Evolutionary conservation across 2,113 vertebrate genomes (phyloP).

Genomic region (Pleuronectes platessa): DNA sequence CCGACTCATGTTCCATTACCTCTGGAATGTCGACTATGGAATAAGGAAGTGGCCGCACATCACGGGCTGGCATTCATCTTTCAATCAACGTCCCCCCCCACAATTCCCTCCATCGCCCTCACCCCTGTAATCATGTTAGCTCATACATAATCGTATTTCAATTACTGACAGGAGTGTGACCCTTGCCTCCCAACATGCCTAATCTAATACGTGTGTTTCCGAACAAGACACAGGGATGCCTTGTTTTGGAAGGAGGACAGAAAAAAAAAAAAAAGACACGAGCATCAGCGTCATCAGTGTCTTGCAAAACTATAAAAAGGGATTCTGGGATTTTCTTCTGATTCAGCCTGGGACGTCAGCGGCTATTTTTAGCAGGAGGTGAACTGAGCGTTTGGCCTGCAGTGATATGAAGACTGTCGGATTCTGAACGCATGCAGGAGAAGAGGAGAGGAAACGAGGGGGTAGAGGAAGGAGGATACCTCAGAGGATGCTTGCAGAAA

Average conservation of each 20-base stretch:
- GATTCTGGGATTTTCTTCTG: slow-evolving; percentile 67
- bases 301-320: slow-evolving; percentile 77
- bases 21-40: slow-evolving; percentile 76
- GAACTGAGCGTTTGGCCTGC: not conserved
- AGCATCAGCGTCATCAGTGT: slow-evolving; percentile 73
- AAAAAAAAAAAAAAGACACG: slow-evolving; percentile 14
- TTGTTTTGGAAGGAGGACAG: slow-evolving; percentile 63
- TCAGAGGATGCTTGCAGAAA: slow-evolving; percentile 4
- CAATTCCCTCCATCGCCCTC: slow-evolving; percentile 29
- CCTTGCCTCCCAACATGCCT: slow-evolving; percentile 75
- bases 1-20: slow-evolving; percentile 78
- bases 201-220: slow-evolving; percentile 85
- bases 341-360: slow-evolving; percentile 63
- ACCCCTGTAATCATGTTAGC: slow-evolving; percentile 82
- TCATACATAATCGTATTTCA: slow-evolving; percentile 83
- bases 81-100: slow-evolving; percentile 60
- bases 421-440: not conserved
- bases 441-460: not conserved
- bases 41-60: slow-evolving; percentile 71
- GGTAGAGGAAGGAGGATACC: not conserved
- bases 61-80: slow-evolving; percentile 79
- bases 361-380: slow-evolving; percentile 79
- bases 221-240: slow-evolving; percentile 75
- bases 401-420: slow-evolving; percentile 32
- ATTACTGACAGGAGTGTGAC: slow-evolving; percentile 84